phyloP scores from a whole-genome alignment of 2,888 invertebrate species.

The Drosophila picticornis region DNA sequence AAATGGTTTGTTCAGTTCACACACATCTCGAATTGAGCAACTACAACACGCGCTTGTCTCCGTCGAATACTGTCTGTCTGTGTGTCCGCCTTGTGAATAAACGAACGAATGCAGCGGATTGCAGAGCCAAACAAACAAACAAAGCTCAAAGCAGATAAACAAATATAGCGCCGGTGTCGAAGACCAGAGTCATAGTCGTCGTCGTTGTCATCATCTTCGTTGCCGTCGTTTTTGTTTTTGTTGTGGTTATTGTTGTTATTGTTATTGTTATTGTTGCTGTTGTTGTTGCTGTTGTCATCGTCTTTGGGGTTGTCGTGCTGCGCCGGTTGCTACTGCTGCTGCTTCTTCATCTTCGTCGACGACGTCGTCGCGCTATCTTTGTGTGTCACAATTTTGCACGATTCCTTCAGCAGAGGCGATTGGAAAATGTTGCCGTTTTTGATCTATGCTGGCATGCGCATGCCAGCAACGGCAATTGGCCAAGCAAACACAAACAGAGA shows the following conservation, averaged over 20 bases:
- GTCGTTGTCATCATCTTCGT: conserved; percentile 39
- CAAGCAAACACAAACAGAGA: conserved; percentile 65
- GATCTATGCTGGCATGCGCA: conserved; percentile 77
- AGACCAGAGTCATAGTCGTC: conserved; percentile 14
- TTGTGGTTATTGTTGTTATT: conserved; percentile 32
- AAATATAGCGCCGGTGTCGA: conserved; percentile 49
- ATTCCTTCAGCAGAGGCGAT: conserved; percentile 66
- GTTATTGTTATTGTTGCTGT: conserved; percentile 17
- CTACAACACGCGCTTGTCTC: conserved; percentile 3
- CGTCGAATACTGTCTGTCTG: conserved; percentile 1
- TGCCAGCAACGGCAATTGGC: conserved; percentile 71
- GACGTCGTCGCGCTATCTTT: conserved; percentile 67
- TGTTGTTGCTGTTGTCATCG: conserved; percentile 22
- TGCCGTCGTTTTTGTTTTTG: conserved; percentile 8
- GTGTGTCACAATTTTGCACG: conserved; percentile 79
- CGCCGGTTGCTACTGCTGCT: conserved; percentile 25
- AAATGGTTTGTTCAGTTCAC: conserved; percentile 13
- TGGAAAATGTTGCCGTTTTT: conserved; percentile 74
- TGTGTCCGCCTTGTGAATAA: conserved; percentile 2
- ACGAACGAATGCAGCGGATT: conserved; percentile 10
- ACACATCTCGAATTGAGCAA: conserved; percentile 1
- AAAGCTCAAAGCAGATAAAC: conserved; percentile 48
- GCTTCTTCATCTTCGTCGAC: conserved; percentile 30
- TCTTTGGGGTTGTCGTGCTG: conserved; percentile 58
- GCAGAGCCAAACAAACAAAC: conserved; percentile 45